phyloP scores from a whole-genome alignment of 2,888 invertebrate genomes.

The Hydrotaea cyrtoneurina region DNA sequence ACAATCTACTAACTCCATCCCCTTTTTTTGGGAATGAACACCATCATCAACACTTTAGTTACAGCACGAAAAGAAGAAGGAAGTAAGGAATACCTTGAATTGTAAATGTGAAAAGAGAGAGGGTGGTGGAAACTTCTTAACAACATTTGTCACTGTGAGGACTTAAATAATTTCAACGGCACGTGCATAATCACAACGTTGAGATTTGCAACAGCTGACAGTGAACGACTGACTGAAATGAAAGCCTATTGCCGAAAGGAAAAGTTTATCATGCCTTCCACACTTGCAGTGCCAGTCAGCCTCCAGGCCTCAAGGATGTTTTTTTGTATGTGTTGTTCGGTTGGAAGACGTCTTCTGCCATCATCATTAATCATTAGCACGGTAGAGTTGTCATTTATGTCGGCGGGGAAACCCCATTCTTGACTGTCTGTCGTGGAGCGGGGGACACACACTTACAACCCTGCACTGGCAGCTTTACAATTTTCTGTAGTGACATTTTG shows the following conservation, averaged over 20 bases:
- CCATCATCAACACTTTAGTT: slow-evolving; percentile 64
- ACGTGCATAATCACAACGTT: slow-evolving; percentile 67
- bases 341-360: slow-evolving; percentile 39
- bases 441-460: slow-evolving; percentile 15
- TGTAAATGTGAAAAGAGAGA: slow-evolving; percentile 15
- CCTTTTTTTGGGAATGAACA: slow-evolving; percentile 33
- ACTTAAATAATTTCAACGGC: slow-evolving; percentile 67
- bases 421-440: background rate
- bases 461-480: slow-evolving; percentile 36
- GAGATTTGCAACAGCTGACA: slow-evolving; percentile 70
- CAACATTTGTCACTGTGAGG: slow-evolving; percentile 62
- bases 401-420: slow-evolving; percentile 32
- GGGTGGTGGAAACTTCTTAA: slow-evolving; percentile 55
- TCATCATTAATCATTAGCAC: slow-evolving; percentile 67
- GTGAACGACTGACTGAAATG: slow-evolving; percentile 22
- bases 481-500: slow-evolving; percentile 46
- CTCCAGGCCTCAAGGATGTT: slow-evolving; percentile 14
- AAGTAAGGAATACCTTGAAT: slow-evolving; percentile 63
- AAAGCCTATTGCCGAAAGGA: slow-evolving; percentile 52
- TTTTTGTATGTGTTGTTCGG: too few relatives aligned
- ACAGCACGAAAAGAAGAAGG: slow-evolving; percentile 10
- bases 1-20: slow-evolving; percentile 59
- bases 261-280: slow-evolving; percentile 54
- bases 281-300: slow-evolving; percentile 20
- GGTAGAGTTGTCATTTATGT: slow-evolving; percentile 60